Conservation (phyloP, 2,113 vertebrate genomes). For the Dicrurus megarhynchus region DNA sequence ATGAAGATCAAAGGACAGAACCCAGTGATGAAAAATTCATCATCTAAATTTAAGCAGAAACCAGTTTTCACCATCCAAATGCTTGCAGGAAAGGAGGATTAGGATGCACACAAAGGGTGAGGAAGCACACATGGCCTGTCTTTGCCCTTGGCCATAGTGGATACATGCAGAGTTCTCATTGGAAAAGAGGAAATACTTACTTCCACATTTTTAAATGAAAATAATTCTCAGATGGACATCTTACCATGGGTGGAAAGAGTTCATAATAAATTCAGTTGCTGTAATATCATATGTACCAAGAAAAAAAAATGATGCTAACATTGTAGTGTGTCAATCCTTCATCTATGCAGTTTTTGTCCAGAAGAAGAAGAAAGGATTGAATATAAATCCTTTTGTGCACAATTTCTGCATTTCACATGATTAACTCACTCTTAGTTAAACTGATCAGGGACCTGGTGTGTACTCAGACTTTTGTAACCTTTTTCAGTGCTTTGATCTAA, state of each 20-base stretch:
- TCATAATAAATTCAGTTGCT: background rate
- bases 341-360: background rate
- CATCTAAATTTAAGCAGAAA: background rate
- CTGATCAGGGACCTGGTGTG: background rate
- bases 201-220: background rate
- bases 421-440: background rate
- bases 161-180: background rate
- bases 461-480: background rate
- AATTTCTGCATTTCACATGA: background rate
- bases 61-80: background rate
- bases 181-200: background rate
- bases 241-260: background rate
- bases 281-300: accelerated
- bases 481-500: background rate
- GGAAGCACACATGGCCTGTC: accelerated
- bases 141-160: background rate
- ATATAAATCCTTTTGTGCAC: background rate
- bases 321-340: background rate
- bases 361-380: background rate
- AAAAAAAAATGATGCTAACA: background rate
- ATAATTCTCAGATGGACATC: background rate
- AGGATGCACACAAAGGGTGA: background rate
- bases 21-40: background rate
- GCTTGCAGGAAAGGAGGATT: background rate
- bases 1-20: background rate